Base-by-base conservation (phyloP, 2,113 vertebrate species). In the Xyrauchen texanus region DNA sequence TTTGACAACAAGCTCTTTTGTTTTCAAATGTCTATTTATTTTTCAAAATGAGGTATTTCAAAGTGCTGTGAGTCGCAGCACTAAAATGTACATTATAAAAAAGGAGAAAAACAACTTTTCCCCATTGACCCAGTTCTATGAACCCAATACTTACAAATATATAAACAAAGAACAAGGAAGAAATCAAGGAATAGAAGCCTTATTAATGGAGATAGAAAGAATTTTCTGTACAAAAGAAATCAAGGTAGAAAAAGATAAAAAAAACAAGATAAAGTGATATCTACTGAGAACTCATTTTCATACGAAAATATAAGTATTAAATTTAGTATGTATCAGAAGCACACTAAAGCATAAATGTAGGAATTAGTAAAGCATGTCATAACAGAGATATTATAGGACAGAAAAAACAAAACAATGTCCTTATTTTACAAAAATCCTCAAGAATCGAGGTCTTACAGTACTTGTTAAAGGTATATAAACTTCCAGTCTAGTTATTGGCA, bases 221-320 rank as follows among this genome's bases (percentile, higher is more conserved):
- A 94, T 97, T 97, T 88, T 95, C 95, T 97, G 96, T 98, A 98
- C 96, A 99, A 98, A 85, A 98, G 96, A 92, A 92, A 60, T 55
- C 64, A 77, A 52, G 64, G 2, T 49, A 72, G 62, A 78, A 77
- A 79, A 79, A 93, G 94, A 93, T 94, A 94, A 93, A 93, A 92
- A 96, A 93, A 92, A 96, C 92, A 87, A 96, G 95, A 98, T 98
- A 98, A 97, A 98, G 96, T 97, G 96, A 98, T 97, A 98, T 98
- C 98, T 98, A 98, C 96, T 93, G 92, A 94, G 94, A 96, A 98
- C 96, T 95, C 96, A 99, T 99, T 99, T 98, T 98, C 97, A 98
- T 98, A 99, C 96, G 97, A 99, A 99, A 99, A 99, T 99, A 99
- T 98, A 99, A 97, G 96, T 97, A 97, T 98, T 94, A 96, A 97